Base-by-base conservation (phyloP, 2,113 vertebrate genomes). In the Silurus asotus region DNA sequence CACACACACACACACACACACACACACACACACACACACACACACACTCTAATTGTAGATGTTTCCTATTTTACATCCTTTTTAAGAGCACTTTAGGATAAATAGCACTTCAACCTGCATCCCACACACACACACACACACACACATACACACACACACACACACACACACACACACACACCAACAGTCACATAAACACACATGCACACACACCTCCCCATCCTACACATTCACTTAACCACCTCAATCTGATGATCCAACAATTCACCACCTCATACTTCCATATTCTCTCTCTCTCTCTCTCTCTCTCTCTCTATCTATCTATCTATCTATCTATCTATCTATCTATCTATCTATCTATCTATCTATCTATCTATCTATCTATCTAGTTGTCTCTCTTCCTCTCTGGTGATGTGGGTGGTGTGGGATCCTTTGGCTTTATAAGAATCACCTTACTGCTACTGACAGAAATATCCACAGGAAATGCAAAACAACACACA, bases 351-450 rank as follows among this genome's bases (percentile, higher is more conserved):
- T 77, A 19, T 77, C 72, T 53, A 14, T 77, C 74, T 37, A 37
- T 37, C 7, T 77, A 19, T 77, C 72, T 53, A 14, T 77, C 74
- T 37, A 37, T 37, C 28, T 37, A 37, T 37, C 28, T 37, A 37
- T 37, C 28, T 37, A 37, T 37, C 2, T 37, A 37, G 28, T 37
- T 37, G 28, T 56, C 23, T 45, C n/a, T 37, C 84, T 65, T 25
- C 8, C 84, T 15, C 84, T 17, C 59, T 65, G 45, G 48, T 62
- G 79, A n/a, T 58, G 82, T 72, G 88, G 87, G 84, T 48, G 82
- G 67, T 25, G 88, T 90, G 62, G 89, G 89, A 64, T 70, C 84
- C 78, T 53, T 83, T 87, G 83, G 86, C 65, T 81, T 82, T 82
- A 67, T 62, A 84, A 83, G 86, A 86, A 15, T 53, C 81, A 76